Evolutionary conservation across 2,797 vertebrate genomes (phyloP).

Genomic region (Trichosurus vulpecula): DNA sequence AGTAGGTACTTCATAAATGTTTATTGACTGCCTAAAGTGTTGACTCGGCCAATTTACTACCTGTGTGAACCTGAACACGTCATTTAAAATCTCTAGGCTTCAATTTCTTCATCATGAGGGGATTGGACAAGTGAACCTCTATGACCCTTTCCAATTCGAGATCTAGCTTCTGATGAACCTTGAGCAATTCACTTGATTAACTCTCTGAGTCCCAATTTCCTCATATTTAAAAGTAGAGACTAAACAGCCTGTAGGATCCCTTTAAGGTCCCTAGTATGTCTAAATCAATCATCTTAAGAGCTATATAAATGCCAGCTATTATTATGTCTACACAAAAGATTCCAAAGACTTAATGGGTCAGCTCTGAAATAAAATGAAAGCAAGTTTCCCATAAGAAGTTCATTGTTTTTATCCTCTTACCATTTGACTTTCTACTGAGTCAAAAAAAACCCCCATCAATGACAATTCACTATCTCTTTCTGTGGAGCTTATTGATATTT

Average conservation of each 20-base stretch:
- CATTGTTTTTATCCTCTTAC: not conserved
- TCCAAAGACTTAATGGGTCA: not conserved
- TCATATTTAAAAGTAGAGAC: not conserved
- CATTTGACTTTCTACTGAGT: not conserved
- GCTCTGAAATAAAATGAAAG: not conserved
- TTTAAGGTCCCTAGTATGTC: not conserved
- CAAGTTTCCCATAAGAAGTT: not conserved
- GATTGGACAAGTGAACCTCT: not conserved
- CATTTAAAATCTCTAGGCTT: no score
- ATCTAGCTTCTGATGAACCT: not conserved
- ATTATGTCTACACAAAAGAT: not conserved
- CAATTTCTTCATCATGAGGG: not conserved
- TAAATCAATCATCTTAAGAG: not conserved
- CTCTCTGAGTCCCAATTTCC: not conserved
- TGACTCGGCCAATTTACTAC: no score
- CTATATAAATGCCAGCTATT: not conserved
- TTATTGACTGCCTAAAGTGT: no score
- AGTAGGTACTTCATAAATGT: no score
- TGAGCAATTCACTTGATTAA: not conserved
- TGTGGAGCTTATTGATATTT: not conserved
- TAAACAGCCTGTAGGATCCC: not conserved
- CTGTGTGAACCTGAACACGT: no score
- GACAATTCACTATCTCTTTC: not conserved
- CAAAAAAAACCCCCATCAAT: not conserved
- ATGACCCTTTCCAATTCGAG: not conserved